phyloP scores from a whole-genome alignment of 2,888 invertebrate genomes.

The Aleiodes leptofemur region DNA sequence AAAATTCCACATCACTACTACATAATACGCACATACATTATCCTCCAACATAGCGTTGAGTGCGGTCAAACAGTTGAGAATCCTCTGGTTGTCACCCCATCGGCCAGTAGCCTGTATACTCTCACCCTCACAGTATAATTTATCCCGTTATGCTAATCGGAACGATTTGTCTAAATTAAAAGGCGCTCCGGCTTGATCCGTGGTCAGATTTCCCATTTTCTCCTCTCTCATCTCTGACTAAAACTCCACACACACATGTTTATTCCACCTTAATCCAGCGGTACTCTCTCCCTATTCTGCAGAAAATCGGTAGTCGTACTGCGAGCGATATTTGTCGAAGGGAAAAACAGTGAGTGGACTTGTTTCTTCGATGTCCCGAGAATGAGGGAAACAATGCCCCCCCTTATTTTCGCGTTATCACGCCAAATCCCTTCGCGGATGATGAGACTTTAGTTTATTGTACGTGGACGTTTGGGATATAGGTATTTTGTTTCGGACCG shows the following conservation, averaged over 20 bases:
- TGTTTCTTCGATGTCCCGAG: slow-evolving; percentile 23
- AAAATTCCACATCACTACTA: neutral
- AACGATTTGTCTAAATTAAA: slow-evolving; percentile 76
- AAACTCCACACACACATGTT: slow-evolving; percentile 33
- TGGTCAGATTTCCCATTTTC: slow-evolving; percentile 60
- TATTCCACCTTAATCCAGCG: neutral
- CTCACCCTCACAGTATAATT: slow-evolving; percentile 67
- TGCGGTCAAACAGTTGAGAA: slow-evolving; percentile 38
- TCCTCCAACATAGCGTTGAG: slow-evolving; percentile 3
- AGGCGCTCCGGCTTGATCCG: slow-evolving; percentile 65
- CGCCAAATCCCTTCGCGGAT: slow-evolving; percentile 73
- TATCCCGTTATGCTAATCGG: slow-evolving; percentile 76
- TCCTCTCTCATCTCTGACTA: slow-evolving; percentile 46
- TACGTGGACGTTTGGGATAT: slow-evolving; percentile 63
- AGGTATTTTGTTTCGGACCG: slow-evolving; percentile 32
- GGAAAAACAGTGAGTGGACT: slow-evolving; percentile 33
- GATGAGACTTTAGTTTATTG: slow-evolving; percentile 75
- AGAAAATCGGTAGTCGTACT: slow-evolving; percentile 25
- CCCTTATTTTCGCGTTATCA: slow-evolving; percentile 66
- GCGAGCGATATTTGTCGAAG: slow-evolving; percentile 29
- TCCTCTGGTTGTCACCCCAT: slow-evolving; percentile 63
- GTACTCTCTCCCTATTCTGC: slow-evolving; percentile 17
- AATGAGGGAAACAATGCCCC: slow-evolving; percentile 59
- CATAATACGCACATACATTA: slow-evolving; percentile 13
- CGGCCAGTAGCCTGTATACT: slow-evolving; percentile 54